Evolutionary conservation across 2,797 vertebrate species (phyloP), one percentile per base, ranked within the genome.

Genomic region (Epinephelus malabaricus): DNA sequence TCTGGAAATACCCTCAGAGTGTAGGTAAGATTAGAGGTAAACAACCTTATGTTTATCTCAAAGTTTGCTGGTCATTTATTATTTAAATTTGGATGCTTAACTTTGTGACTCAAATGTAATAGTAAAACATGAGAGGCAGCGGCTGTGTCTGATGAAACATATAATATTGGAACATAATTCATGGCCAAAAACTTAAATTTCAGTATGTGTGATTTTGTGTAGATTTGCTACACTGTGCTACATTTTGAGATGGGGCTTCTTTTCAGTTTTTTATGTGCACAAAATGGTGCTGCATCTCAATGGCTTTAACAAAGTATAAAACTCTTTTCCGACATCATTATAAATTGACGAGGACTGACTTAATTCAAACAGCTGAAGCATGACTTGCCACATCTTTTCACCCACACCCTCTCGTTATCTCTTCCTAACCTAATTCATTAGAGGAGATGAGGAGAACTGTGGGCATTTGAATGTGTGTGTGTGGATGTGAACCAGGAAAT

Each of bases 391-490:
- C 50, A 58, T 46, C 55, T 56, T 58, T 61, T 66, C 63, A 38
- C 40, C 56, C 34, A 66, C 60, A 76, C 45, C 34, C 51, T 55
- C 23, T 69, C 17, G 64, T 78, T 74, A 84, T n/a, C n/a, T 18
- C 18, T n/a, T 23, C 38, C 69, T 53, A 69, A 65, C 6, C 45
- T 61, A 34, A 81, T 68, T 70, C 6, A 69, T 78, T 59, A 43
- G 10, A 56, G 7, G 6, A 23, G 25, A 63, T 55, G 17, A 70
- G 46, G 23, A 47, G 23, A 65, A 65, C 68, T 51, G 30, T 46
- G 23, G 21, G 18, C 21, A 15, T 50, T 18, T 50, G 53, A 49
- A 23, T 40, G 69, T 69, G 3, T 73, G 47, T 65, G 46, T 43
- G 27, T 58, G 18, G 38, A 23, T 5, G 34, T 51, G 30, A 62